Evolutionary conservation across 2,888 invertebrate species (phyloP).

Genomic region (Neoascia interrupta): DNA sequence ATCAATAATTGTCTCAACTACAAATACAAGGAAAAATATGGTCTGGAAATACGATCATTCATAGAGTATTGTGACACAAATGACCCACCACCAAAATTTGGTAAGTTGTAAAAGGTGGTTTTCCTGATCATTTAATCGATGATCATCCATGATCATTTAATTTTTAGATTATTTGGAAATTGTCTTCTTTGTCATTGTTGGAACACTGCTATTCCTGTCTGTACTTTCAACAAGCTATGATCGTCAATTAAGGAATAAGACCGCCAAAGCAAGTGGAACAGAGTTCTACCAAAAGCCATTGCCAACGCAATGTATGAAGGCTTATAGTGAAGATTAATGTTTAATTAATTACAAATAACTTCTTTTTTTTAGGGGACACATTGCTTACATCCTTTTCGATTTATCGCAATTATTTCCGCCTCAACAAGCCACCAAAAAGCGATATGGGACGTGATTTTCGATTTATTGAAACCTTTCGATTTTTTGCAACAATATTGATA

Average conservation of each 20-base stretch:
- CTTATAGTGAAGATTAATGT: too few relatives aligned
- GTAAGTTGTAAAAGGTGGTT: slow-evolving; percentile 69
- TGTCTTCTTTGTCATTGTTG: slow-evolving; percentile 7
- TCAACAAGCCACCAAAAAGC: slow-evolving; percentile 66
- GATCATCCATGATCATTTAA: not conserved
- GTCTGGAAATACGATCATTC: slow-evolving; percentile 71
- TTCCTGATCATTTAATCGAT: not conserved
- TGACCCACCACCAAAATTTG: slow-evolving; percentile 59
- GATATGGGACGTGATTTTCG: slow-evolving; percentile 71
- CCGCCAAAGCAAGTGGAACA: not conserved
- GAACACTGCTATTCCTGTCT: slow-evolving; percentile 15
- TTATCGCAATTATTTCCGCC: slow-evolving; percentile 75
- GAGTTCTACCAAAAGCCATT: slow-evolving; percentile 28
- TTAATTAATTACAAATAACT: too few relatives aligned
- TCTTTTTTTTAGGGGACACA: slow-evolving; percentile 70
- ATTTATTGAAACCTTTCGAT: slow-evolving; percentile 75
- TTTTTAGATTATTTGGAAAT: slow-evolving; percentile 32
- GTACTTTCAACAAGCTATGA: slow-evolving; percentile 44
- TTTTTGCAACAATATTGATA: slow-evolving; percentile 72
- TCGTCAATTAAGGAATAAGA: slow-evolving; percentile 23
- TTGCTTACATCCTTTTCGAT: slow-evolving; percentile 74
- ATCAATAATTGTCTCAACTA: slow-evolving; percentile 75
- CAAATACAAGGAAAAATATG: slow-evolving; percentile 69
- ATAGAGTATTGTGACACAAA: slow-evolving; percentile 75
- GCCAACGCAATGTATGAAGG: slow-evolving; percentile 21